phyloP scores from a whole-genome alignment of 2,797 vertebrate genomes.

The Gambusia yucatana region DNA sequence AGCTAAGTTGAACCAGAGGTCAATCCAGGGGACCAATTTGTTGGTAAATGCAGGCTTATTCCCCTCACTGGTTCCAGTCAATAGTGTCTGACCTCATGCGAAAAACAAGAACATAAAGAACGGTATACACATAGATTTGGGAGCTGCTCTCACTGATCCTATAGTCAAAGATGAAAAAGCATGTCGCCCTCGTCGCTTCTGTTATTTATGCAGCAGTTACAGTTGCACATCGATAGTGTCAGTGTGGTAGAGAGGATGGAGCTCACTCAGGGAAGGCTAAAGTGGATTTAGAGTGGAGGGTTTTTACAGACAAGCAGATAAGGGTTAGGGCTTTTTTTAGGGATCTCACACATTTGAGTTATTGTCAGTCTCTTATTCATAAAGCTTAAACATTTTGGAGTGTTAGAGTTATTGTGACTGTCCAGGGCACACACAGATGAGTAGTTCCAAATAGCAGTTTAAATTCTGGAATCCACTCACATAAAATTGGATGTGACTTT shows the following conservation, averaged over 20 bases:
- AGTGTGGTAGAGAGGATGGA: conserved; percentile 69
- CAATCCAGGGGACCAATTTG: conserved; percentile 74
- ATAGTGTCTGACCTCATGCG: conserved; percentile 75
- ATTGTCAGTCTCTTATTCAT: conserved; percentile 51
- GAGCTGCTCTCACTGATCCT: conserved; percentile 53
- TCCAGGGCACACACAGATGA: conserved; percentile 25
- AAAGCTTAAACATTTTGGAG: conserved; percentile 33
- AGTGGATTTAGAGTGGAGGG: conserved; percentile 64
- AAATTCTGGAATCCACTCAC: conserved; percentile 34
- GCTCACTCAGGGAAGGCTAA: conserved; percentile 63
- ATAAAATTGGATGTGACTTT: conserved; percentile 44
- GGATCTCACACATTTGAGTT: conserved; percentile 55
- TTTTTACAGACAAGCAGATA: conserved; percentile 58
- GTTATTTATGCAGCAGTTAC: conserved; percentile 76
- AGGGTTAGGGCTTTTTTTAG: conserved; percentile 56
- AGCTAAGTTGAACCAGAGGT: conserved; percentile 69
- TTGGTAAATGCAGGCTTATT: conserved; percentile 71
- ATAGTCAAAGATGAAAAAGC: conserved; percentile 64
- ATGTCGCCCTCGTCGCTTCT: conserved; percentile 63
- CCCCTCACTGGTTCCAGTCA: conserved; percentile 72
- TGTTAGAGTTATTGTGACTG: conserved; percentile 41
- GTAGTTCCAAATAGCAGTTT: conserved; percentile 16
- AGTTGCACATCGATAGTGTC: conserved; percentile 74
- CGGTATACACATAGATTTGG: conserved; percentile 48
- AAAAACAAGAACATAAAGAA: conserved; percentile 55